Evolutionary conservation across 2,888 invertebrate species (phyloP), one percentile per base, ranked within the genome.

Genomic region (Gastrophysa polygoni): DNA sequence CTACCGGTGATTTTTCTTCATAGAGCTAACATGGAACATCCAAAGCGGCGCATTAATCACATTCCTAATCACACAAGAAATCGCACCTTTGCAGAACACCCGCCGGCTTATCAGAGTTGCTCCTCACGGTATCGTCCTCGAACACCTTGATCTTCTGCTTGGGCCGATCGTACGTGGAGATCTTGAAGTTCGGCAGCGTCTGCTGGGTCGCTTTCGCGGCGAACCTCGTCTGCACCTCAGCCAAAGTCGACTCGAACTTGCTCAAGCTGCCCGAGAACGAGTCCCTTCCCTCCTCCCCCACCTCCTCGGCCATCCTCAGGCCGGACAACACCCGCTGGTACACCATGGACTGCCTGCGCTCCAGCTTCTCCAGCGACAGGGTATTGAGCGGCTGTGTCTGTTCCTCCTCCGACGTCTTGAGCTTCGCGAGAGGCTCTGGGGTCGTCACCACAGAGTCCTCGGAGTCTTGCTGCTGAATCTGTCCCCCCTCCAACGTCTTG

Each of bases 291-390:
- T 47, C 63, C 24, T 47, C 46, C 54, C 64, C 64, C 59, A 75
- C 49, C 56, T 64, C 64, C 63, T 72, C 71, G 66, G 75, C 73
- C 73, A 75, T 75, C 72, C 80, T 82, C 24, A 82, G 73, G 76
- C 81, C 82, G 64, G 81, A 77, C 57, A 82, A 69, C 73, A 81
- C 82, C 50, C 82, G 73, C 63, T 82, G 81, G 62, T 82, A 81
- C 29, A 82, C 81, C 64, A 82, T 69, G 34, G 80, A 79, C 66
- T 80, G 79, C 34, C 82, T 68, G 63, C 80, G 81, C 63, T 82
- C 82, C 32, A 82, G 69, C 70, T 80, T 76, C 66, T 82, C 82
- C 46, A 82, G 69, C 3, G 81, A 78, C 34, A 82, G 68, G 54
- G 77, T 80, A 63, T 76, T 81, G 38, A 81, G 73, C 17, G 77